Evolutionary conservation across 2,888 invertebrate genomes (phyloP).

Genomic region (Leucophora obtusa): DNA sequence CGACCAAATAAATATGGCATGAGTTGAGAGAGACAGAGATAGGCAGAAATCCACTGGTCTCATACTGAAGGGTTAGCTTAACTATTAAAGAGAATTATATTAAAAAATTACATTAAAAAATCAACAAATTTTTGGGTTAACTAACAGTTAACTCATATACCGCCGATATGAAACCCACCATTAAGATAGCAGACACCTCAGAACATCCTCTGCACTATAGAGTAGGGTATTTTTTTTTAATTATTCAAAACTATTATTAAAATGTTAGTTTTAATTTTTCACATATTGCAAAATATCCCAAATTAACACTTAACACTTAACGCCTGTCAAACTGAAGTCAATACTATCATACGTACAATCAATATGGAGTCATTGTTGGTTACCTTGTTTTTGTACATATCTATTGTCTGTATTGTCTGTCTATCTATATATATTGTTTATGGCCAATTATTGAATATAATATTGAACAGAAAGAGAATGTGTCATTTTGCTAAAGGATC

Average conservation of each 20-base stretch:
- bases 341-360: conserved; percentile 16
- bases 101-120: no score
- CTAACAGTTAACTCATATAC: no score
- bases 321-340: conserved; percentile 41
- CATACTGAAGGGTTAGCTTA: no score
- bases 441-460: conserved; percentile 41
- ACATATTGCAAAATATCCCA: conserved; percentile 37
- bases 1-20: no score
- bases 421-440: conserved; percentile 19
- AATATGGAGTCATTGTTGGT: conserved; percentile 16
- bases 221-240: background rate
- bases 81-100: no score
- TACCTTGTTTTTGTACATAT: conserved; percentile 49
- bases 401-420: conserved; percentile 17
- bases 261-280: conserved; percentile 25
- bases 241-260: background rate
- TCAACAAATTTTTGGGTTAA: no score
- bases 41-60: no score
- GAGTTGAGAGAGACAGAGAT: no score
- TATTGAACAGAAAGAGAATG: conserved; percentile 30
- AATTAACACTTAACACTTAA: conserved; percentile 45
- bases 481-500: conserved; percentile 37
- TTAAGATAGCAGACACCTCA: no score
- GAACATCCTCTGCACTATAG: no score
- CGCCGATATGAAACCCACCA: no score